Evolutionary conservation across 2,113 vertebrate genomes (phyloP), one percentile per base, ranked within the genome.

Genomic region (Phyllostomus discolor): DNA sequence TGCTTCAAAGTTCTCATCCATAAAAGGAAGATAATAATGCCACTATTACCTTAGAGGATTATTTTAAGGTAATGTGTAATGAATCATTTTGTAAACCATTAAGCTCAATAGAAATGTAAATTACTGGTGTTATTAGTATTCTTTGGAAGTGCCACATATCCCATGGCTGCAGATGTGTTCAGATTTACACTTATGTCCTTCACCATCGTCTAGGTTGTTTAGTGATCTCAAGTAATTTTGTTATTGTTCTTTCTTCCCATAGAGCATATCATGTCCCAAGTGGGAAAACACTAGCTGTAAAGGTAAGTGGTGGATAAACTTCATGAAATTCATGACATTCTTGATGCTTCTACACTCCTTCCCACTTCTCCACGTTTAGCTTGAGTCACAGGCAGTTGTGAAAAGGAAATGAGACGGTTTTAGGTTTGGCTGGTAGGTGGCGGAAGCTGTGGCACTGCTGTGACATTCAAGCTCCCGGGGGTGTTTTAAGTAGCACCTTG

Each of bases 181-280:
- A 50, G 24, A 69, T 89, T 67, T 76, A 84, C 24, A 59, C 12
- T 75, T 69, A 24, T 79, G 41, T 69, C 64, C 67, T 83, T 94
- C 83, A 81, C 31, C 38, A 41, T 89, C 91, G 54, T 83, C 16
- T 66, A 97, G 86, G 31, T 95, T 75, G 41, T 73, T 95, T 50
- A 33, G 81, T 97, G 59, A 94, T 79, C 88, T 43, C 43, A 66
- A 92, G 52, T 98, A 67, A 96, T 83, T 80, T 81, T 91, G 24
- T 72, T 85, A 10, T 95, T 86, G 97, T 89, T 92, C 92, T 93
- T 75, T 95, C 85, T 96, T 97, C 94, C 70, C 69, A 12, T 98
- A 99, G 99, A 99, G 99, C 99, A 0, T 99, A 99, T 97, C 99
- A 99, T 89, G 97, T 99, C 96, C 99, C 99, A 2, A 99, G 99